Conservation (phyloP, 2,888 invertebrate genomes). For the Erannis defoliaria region DNA sequence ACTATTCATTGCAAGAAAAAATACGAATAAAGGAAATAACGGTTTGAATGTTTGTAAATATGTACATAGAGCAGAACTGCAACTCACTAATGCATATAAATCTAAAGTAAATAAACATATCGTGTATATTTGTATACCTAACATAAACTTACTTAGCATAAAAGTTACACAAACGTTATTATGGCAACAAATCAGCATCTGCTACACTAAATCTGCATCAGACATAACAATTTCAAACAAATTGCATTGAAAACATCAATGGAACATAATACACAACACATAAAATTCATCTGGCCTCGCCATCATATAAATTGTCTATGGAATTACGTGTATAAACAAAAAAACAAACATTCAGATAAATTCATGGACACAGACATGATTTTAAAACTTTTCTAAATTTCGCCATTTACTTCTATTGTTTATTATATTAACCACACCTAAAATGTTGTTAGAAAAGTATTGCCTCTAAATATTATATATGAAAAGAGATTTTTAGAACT, state of each 20-base stretch:
- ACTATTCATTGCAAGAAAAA: conserved; percentile 20
- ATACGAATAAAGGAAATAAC: conserved; percentile 17
- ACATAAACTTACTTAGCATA: conserved; percentile 37
- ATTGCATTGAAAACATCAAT: conserved; percentile 75
- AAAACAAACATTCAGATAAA: conserved; percentile 57
- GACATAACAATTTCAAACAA: conserved; percentile 68
- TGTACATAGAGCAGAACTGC: conserved; percentile 16
- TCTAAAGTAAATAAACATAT: conserved; percentile 19
- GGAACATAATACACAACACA: conserved; percentile 72
- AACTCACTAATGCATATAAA: conserved; percentile 18
- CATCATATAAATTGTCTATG: conserved; percentile 63
- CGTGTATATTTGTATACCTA: conserved; percentile 13
- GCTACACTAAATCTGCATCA: conserved; percentile 80
- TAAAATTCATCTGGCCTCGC: conserved; percentile 71
- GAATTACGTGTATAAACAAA: conserved; percentile 72
- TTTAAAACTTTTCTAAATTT: conserved; percentile 75
- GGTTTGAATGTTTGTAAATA: conserved; percentile 24
- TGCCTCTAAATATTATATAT: conserved; percentile 81
- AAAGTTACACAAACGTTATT: conserved; percentile 49
- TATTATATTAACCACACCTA: conserved; percentile 79
- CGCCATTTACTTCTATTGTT: conserved; percentile 81
- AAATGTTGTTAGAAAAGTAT: conserved; percentile 84
- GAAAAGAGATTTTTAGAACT: conserved; percentile 78
- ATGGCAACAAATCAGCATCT: conserved; percentile 61
- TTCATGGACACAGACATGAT: conserved; percentile 65